Conservation (phyloP, 1,140 invertebrate species). For the Brachionus koreanus region DNA sequence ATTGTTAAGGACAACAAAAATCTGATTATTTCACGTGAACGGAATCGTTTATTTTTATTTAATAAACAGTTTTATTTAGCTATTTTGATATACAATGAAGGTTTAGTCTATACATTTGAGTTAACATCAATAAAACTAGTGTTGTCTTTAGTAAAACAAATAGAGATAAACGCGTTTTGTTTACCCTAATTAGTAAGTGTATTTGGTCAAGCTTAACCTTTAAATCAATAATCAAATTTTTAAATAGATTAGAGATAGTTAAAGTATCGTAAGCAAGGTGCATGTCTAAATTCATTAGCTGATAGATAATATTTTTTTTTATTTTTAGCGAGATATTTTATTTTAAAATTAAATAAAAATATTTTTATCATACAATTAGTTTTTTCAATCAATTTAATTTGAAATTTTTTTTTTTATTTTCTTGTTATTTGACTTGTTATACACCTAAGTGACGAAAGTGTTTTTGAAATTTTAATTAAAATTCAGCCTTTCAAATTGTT, state of each 20-base stretch:
- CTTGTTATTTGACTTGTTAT: not conserved
- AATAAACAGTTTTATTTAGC: not conserved
- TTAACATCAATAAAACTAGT: not conserved
- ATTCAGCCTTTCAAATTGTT: not conserved
- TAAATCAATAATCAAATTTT: not conserved
- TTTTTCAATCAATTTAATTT: not conserved
- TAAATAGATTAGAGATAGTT: not conserved
- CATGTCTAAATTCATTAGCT: not conserved
- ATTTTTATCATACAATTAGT: not conserved
- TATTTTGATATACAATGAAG: not conserved
- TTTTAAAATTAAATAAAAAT: not conserved
- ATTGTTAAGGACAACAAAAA: not conserved
- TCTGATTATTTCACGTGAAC: not conserved
- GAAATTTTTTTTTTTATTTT: too few species aligned
- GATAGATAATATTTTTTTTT: not conserved
- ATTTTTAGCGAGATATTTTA: not conserved
- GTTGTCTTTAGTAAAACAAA: not conserved
- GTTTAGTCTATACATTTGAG: not conserved
- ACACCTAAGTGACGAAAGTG: not conserved
- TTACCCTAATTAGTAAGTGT: not conserved
- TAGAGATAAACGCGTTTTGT: constrained; percentile 1
- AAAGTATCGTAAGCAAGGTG: not conserved
- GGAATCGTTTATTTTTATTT: not conserved
- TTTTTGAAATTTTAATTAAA: too few species aligned
- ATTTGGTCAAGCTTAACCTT: not conserved